phyloP scores from a whole-genome alignment of 2,113 vertebrate species.

The Clinocottus analis region DNA sequence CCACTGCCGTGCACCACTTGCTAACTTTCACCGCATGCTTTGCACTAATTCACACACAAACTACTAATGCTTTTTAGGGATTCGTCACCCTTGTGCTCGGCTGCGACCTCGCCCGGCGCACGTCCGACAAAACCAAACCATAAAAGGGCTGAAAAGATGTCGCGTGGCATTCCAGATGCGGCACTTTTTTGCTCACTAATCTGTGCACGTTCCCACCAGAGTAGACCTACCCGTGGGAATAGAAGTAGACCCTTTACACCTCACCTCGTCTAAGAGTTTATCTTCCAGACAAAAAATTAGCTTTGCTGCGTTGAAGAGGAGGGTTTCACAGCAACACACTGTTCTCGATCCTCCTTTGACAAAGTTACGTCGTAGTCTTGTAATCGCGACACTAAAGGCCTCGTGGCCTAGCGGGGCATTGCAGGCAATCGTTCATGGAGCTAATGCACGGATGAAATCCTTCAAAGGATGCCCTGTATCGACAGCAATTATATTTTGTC shows the following conservation, averaged over 20 bases:
- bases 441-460: not conserved
- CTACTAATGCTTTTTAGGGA: too few species aligned
- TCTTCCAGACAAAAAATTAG: not conserved
- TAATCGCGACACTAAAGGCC: not conserved
- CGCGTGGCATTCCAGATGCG: too few species aligned
- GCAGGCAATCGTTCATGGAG: not conserved
- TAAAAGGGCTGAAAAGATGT: too few species aligned
- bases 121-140: too few species aligned
- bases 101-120: too few species aligned
- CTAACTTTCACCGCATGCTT: slow-evolving; percentile 2
- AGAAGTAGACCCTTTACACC: not conserved
- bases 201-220: not conserved
- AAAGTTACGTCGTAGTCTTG: too few species aligned
- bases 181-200: slow-evolving; percentile 1
- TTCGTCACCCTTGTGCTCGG: too few species aligned
- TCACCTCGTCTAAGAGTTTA: not conserved
- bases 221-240: not conserved
- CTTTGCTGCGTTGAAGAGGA: not conserved
- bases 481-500: not conserved
- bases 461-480: slow-evolving; percentile 29
- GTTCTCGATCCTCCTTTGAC: not conserved
- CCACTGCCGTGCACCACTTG: not conserved
- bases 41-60: slow-evolving; percentile 19
- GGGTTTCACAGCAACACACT: not conserved
- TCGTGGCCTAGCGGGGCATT: not conserved